A percentile compares a stretch with the other conserved stretches of the same genome.
These are phyloP conservation scores for Ptychobarbus kaznakovi DNA, from an alignment of 2,797 vertebrate species.

Conservation along the genomic window DNA sequence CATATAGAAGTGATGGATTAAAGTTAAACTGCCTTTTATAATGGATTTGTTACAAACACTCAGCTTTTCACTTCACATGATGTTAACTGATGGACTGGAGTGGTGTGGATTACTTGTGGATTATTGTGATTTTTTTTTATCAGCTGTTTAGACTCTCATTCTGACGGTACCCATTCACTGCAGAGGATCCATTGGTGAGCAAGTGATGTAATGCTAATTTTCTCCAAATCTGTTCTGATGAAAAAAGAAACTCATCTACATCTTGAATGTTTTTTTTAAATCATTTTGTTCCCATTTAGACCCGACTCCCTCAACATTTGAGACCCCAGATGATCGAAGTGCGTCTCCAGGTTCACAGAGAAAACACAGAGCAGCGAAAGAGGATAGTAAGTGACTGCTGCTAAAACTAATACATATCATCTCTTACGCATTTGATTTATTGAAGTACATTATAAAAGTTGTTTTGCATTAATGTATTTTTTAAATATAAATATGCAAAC, in stretches of 20 bases:
- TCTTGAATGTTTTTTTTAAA: background rate
- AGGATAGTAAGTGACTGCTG: constrained; percentile 75
- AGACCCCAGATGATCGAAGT: constrained; percentile 87
- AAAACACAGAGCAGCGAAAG: constrained; percentile 69
- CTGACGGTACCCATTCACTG: background rate
- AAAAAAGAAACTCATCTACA: background rate
- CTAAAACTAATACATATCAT: background rate
- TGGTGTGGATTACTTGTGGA: background rate
- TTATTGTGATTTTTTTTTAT: background rate
- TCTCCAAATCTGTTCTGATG: background rate
- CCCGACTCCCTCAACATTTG: constrained; percentile 93
- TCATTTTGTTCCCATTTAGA: constrained; percentile 72
- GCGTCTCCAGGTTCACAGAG: constrained; percentile 73
- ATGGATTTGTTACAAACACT: background rate
- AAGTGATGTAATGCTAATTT: background rate
- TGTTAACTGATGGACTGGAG: background rate
- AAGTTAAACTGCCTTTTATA: background rate
- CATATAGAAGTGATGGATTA: background rate
- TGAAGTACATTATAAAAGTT: background rate
- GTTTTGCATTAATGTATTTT: background rate
- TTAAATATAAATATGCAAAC: background rate
- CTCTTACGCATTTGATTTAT: no score
- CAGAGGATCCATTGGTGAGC: background rate
- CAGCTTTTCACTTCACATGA: background rate
- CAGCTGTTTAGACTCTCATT: background rate